Base-by-base conservation (phyloP, 2,888 invertebrate genomes). In the Bellardia bayeri region DNA sequence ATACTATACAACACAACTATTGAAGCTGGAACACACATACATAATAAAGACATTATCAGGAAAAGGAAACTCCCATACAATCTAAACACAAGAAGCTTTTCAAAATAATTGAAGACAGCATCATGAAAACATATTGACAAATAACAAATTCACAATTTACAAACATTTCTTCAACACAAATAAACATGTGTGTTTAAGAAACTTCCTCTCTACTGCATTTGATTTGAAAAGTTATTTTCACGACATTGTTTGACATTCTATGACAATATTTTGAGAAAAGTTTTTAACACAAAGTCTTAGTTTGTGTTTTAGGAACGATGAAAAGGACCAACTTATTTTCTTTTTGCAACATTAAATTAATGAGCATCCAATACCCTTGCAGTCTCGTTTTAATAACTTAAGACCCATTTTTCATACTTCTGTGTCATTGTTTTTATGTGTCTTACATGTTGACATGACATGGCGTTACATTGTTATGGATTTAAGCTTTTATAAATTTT, bases 91-190 rank as follows among this genome's bases (percentile, higher is more conserved):
- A 76, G 30, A 64, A 54, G 68, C 49, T 82, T 82, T 82, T 79
- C 82, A 63, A 82, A 79, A 79, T 75, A 87, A 85, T 82, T 69
- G 69, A 75, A 71, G 79, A 75, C 79, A 79, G 82, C 79, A 85
- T 87, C 61, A 79, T 80, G n/a, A 85, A 85, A 79, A 87, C 79
- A 75, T 82, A 79, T 87, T 82, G 85, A 79, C 82, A 87, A 82
- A 68, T 74, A 82, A 72, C 61, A 58, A 66, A 78, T 58, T 51
- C 54, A 30, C 56, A 82, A 78, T 66, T 66, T 66, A 11, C 61
- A 71, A 45, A 71, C 69, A 64, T 33, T 37, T 54, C 51, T 11
- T 23, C 51, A 40, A 79, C 71, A 72, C 68, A 33, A 54, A 64
- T 11, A 45, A 45, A 69, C 74, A 79, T 74, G 56, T 13, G 51